Conservation (phyloP, 2,113 vertebrate genomes). For the Eulacestoma nigropectus region DNA sequence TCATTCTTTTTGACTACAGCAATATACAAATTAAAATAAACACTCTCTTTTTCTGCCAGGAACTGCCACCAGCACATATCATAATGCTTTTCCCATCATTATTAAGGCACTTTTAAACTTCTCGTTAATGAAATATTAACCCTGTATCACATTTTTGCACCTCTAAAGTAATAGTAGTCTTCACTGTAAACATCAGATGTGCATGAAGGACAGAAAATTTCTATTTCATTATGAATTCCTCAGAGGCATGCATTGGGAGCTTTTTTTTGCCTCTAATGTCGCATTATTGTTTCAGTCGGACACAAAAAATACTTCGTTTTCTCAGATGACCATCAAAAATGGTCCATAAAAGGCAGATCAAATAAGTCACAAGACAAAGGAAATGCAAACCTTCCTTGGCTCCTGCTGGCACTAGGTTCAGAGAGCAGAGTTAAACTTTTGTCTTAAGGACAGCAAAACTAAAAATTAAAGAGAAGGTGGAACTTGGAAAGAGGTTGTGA, state of each 20-base stretch:
- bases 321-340: constrained; percentile 72
- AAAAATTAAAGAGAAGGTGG: not conserved
- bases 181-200: not conserved
- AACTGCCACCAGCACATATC: not conserved
- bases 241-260: not conserved
- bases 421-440: not conserved
- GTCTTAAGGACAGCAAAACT: not conserved
- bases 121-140: not conserved
- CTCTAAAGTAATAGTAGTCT: not conserved
- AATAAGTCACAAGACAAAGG: not conserved
- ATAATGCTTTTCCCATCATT: not conserved
- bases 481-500: not conserved
- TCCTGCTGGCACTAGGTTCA: not conserved
- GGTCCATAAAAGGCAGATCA: constrained; percentile 75
- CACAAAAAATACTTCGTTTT: constrained; percentile 66
- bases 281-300: not conserved
- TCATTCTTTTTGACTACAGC: not conserved
- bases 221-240: not conserved
- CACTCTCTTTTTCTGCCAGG: not conserved
- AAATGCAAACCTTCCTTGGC: constrained; percentile 39
- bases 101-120: not conserved
- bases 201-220: not conserved
- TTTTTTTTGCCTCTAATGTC: not conserved
- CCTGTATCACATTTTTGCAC: not conserved
- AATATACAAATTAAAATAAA: not conserved